Evolutionary conservation across 2,888 invertebrate genomes (phyloP).

Genomic region (Lepidocyrtoides sp.): DNA sequence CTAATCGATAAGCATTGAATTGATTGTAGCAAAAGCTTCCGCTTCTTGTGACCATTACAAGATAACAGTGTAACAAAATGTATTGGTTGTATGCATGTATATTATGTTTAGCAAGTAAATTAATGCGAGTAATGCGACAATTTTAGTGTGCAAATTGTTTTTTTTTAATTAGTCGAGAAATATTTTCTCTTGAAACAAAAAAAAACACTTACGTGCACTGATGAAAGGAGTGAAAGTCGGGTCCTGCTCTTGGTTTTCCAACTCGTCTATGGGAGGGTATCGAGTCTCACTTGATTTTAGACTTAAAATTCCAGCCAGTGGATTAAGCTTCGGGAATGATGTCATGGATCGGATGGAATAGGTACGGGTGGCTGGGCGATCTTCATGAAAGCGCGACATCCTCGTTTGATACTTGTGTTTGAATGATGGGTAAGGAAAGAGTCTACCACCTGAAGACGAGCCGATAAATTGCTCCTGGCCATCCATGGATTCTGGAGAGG

Average conservation of each 20-base stretch:
- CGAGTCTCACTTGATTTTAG: constrained; percentile 34
- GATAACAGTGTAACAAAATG: too few relatives aligned
- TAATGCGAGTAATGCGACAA: too few relatives aligned
- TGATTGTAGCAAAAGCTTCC: too few relatives aligned
- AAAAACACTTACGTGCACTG: constrained; percentile 71
- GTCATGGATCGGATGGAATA: constrained; percentile 60
- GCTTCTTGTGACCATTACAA: too few relatives aligned
- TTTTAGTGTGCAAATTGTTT: too few relatives aligned
- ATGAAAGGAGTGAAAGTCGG: constrained; percentile 76
- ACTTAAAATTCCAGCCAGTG: constrained; percentile 56
- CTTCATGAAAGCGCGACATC: constrained; percentile 46
- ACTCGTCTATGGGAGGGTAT: not conserved
- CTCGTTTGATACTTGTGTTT: constrained; percentile 67
- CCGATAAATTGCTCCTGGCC: constrained; percentile 55
- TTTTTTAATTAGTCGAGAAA: too few relatives aligned
- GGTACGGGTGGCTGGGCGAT: constrained; percentile 16
- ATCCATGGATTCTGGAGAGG: constrained; percentile 57
- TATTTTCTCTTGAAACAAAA: too few relatives aligned
- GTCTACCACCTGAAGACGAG: constrained; percentile 3
- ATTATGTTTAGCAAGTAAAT: too few relatives aligned
- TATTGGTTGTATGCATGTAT: too few relatives aligned
- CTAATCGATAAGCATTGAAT: too few relatives aligned
- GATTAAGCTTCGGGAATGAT: constrained; percentile 58
- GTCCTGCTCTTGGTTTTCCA: constrained; percentile 49
- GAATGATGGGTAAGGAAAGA: constrained; percentile 59